Base-by-base conservation (phyloP, 2,888 invertebrate species). In the Leptopilina myrica region DNA sequence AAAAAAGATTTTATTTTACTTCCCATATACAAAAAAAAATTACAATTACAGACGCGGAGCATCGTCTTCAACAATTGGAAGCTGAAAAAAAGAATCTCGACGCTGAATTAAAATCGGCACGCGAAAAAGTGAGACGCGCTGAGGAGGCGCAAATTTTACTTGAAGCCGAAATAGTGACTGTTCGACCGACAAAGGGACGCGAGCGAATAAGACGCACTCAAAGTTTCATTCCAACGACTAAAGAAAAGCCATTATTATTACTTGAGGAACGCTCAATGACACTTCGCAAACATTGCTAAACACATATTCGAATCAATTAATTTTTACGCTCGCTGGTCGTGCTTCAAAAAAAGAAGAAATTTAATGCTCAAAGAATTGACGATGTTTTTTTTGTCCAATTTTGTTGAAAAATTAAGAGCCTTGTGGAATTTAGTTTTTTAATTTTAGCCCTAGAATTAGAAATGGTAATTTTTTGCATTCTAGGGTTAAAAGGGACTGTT, bases 191-290 rank as follows among this genome's bases (percentile, higher is more conserved):
- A 6, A 92, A 93, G 65, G 93, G 93, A 83, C 93, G 94, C 0
- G 94, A 95, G 73, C 91, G 94, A 86, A 94, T 95, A 0, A 92
- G 95, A 73, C 93, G 95, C 40, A 94, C 95, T 0, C 93, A 95
- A 82, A 95, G 95, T 49, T 95, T 95, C 91, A 94, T 95, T 84
- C 95, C 95, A 0, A 95, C 95, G 20, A 94, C 95, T 1, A 93
- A 93, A 83, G 93, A 94, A 84, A 90, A 92, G 67, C 93, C 85
- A 49, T 53, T 67, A 59, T 15, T 80, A 20, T 67, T 85, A 62
- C 79, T 82, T 7, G 84, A 85, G 64, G 84, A 84, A 33, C 81
- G 85, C 53, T 7, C 82, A 46, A 66, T 85, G 46, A 82, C 84
- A 4, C 49, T 86, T 69, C 85, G 84, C 64, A 87, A 87, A 76